Percentiles rank a stretch among this genome's conserved stretches.
phyloP scores from a whole-genome alignment of 2,113 vertebrate genomes.

The Microtus ochrogaster region DNA sequence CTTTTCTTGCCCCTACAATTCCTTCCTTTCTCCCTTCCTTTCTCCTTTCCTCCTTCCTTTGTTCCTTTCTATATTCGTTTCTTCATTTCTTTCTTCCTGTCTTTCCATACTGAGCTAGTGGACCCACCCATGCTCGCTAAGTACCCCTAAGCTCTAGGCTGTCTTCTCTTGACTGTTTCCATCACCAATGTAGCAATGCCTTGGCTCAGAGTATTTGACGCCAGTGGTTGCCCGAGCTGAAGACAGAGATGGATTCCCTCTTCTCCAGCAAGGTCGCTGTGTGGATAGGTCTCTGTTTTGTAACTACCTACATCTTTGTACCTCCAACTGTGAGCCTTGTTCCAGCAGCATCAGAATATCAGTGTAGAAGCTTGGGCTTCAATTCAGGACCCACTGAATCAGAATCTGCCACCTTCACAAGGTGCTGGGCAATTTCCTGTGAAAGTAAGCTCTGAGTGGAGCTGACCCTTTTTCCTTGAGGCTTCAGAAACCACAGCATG shows the following conservation, averaged over 20 bases:
- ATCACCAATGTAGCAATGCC: no score
- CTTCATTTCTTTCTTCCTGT: not conserved
- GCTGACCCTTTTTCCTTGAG: not conserved
- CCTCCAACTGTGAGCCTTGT: no score
- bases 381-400: not conserved
- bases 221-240: not conserved
- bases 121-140: not conserved
- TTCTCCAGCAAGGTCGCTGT: not conserved
- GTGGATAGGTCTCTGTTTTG: not conserved
- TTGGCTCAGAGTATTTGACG: not conserved
- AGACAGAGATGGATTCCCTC: not conserved
- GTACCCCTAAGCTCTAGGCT: not conserved
- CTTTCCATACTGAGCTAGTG: no score
- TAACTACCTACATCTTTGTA: not conserved
- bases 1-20: not conserved
- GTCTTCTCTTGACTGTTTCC: not conserved
- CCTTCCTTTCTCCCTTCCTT: not conserved
- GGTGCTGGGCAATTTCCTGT: not conserved
- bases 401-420: not conserved
- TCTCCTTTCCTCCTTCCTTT: fast-evolving
- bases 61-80: no score
- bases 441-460: not conserved
- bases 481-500: no score
- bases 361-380: not conserved
- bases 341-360: not conserved